Conservation (phyloP, 2,888 invertebrate genomes). For the Nemapogon koenigi region DNA sequence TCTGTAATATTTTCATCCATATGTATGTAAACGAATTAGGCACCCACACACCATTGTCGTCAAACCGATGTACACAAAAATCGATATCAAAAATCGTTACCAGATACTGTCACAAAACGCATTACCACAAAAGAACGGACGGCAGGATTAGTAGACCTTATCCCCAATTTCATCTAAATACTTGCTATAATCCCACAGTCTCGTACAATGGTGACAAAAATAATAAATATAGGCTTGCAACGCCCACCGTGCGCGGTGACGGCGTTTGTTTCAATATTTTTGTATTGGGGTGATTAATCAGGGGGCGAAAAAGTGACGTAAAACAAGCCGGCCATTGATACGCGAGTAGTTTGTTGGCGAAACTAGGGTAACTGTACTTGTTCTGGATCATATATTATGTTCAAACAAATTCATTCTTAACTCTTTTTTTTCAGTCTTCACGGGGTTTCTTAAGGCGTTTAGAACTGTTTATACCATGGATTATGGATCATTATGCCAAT, state of each 20-base stretch:
- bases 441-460: no score
- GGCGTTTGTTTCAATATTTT: constrained; percentile 44
- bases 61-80: neutral
- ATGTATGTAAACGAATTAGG: constrained; percentile 2
- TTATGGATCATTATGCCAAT: no score
- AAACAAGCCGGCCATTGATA: constrained; percentile 51
- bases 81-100: constrained; percentile 6
- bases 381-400: neutral
- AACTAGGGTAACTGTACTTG: constrained; percentile 3
- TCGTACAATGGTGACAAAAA: constrained; percentile 58
- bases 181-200: constrained; percentile 47
- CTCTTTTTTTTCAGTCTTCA: no score
- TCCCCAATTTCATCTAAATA: constrained; percentile 65
- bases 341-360: constrained; percentile 12
- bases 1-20: neutral
- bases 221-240: constrained; percentile 49
- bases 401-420: no score
- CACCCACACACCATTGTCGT: constrained; percentile 6
- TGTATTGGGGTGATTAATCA: constrained; percentile 43
- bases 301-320: constrained; percentile 35
- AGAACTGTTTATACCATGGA: no score
- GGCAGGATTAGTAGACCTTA: constrained; percentile 52
- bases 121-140: constrained; percentile 32
- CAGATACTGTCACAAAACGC: constrained; percentile 10
- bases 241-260: constrained; percentile 36